Evolutionary conservation across 2,888 invertebrate species (phyloP).

Genomic region (Stenchaetothrips biformis): DNA sequence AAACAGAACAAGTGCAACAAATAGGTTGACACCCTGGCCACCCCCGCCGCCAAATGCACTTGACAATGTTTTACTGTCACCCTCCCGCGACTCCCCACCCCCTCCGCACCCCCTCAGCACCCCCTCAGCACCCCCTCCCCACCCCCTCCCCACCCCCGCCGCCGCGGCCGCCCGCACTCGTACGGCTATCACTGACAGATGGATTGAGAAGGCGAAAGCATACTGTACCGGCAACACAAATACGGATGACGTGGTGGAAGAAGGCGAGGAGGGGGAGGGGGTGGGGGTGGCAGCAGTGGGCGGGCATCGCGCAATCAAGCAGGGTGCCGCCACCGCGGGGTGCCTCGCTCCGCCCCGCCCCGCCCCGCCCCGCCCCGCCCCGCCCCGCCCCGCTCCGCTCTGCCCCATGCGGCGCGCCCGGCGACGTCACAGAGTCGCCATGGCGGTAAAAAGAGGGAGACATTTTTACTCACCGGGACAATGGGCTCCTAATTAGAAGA

Average conservation of each 20-base stretch:
- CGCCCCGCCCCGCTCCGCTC: not conserved
- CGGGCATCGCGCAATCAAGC: not conserved
- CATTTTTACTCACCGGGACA: not conserved
- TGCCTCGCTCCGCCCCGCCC: not conserved
- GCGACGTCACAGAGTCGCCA: not conserved
- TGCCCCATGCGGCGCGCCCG: not conserved
- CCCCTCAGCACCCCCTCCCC: not conserved
- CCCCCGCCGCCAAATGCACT: not conserved
- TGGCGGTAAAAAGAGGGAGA: not conserved
- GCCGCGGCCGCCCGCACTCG: not conserved
- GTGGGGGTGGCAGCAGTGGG: not conserved
- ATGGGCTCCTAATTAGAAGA: not conserved
- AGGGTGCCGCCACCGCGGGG: not conserved
- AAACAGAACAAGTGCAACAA: constrained; percentile 25
- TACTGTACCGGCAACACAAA: constrained; percentile 13
- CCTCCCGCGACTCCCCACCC: not conserved
- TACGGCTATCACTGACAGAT: constrained; percentile 1
- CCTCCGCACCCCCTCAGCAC: not conserved
- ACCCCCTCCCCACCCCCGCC: not conserved
- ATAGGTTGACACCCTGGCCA: not conserved
- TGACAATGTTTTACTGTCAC: not conserved
- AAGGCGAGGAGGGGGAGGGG: not conserved
- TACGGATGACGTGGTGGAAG: not conserved
- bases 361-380: not conserved
- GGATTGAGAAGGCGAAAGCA: not conserved